A percentile compares a stretch with the other conserved stretches of the same genome.
Evolutionary conservation across 2,113 vertebrate genomes (phyloP).

Genomic region (Puntigrus tetrazona): DNA sequence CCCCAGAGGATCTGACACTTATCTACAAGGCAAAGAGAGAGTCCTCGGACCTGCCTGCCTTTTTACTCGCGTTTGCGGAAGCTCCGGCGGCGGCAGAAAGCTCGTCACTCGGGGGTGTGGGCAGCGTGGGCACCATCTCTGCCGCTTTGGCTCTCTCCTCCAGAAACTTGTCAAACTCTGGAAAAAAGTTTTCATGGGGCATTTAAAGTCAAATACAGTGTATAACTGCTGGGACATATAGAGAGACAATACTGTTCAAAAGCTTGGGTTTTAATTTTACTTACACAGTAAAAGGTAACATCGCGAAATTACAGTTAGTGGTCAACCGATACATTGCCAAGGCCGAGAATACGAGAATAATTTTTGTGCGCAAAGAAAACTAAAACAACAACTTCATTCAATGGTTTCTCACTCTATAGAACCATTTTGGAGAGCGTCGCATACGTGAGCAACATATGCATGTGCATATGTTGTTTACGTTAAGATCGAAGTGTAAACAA

Average conservation of each 20-base stretch:
- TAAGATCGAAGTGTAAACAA: too few relatives aligned
- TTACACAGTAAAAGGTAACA: too few relatives aligned
- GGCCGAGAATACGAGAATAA: too few relatives aligned
- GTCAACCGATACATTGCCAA: too few relatives aligned
- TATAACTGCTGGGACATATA: neutral
- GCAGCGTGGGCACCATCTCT: slow-evolving; percentile 86
- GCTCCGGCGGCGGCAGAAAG: slow-evolving; percentile 71
- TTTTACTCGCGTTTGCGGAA: slow-evolving; percentile 76
- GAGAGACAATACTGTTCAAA: neutral
- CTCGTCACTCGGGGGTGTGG: slow-evolving; percentile 81
- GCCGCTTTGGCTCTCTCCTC: slow-evolving; percentile 97
- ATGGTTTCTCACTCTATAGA: too few relatives aligned
- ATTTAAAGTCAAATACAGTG: neutral
- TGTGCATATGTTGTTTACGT: too few relatives aligned
- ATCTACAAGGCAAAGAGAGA: slow-evolving; percentile 88
- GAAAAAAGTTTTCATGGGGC: slow-evolving; percentile 26
- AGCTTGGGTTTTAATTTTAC: neutral
- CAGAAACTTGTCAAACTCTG: slow-evolving; percentile 97
- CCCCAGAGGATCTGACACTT: slow-evolving; percentile 11
- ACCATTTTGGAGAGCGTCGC: too few relatives aligned
- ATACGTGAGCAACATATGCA: too few relatives aligned
- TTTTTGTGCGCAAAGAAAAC: too few relatives aligned
- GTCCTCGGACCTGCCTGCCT: slow-evolving; percentile 84
- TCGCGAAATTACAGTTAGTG: too few relatives aligned
- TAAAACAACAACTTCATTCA: too few relatives aligned